Base-by-base conservation (phyloP, 2,888 invertebrate species). In the Chrysolina oricalcia region DNA sequence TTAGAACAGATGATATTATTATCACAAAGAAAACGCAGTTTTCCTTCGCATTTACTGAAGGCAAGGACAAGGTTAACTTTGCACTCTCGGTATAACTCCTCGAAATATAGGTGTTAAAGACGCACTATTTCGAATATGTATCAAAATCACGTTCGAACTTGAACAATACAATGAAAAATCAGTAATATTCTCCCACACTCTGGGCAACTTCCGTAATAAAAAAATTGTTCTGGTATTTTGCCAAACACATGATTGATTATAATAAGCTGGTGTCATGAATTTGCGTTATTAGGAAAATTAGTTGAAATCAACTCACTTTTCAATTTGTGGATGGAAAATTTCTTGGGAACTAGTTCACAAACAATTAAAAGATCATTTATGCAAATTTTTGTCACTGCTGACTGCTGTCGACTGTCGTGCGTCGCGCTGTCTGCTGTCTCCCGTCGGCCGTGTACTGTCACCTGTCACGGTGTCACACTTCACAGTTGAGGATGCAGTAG, bases 1-100 rank as follows among this genome's bases (percentile, higher is more conserved):
- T 59, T 59, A 59, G 59, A 59, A 27, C n/a, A 17, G 9, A 72
- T 23, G 70, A 62, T 73, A 74, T 75, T 73, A 70, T 75, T 76
- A 75, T 74, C 77, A 80, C 78, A 80, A 80, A 78, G 80, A 76
- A 74, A 78, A 78, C 78, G 77, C 80, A 80, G 77, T 76, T 77
- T 78, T 76, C 75, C 76, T 67, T 76, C 66, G 23, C 53, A 35
- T 56, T 74, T 50, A 21, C 53, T 21, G 21, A 21, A 72, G 76
- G 27, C 46, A 74, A 59, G 59, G 77, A 74, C 79, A 79, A 80
- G 80, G 80, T 76, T 80, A 74, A 75, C 41, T 64, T 41, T 59
- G 62, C 41, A 62, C 40, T 15, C 43, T 40, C 40, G 9, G 21
- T 48, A 73, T 40, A 64, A 53, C 17, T 69, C 43, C 53, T 69